Percentiles rank a stretch among this genome's conserved stretches.
Conservation (phyloP, 2,113 vertebrate species). For the Brachypodius melanocephalos region DNA sequence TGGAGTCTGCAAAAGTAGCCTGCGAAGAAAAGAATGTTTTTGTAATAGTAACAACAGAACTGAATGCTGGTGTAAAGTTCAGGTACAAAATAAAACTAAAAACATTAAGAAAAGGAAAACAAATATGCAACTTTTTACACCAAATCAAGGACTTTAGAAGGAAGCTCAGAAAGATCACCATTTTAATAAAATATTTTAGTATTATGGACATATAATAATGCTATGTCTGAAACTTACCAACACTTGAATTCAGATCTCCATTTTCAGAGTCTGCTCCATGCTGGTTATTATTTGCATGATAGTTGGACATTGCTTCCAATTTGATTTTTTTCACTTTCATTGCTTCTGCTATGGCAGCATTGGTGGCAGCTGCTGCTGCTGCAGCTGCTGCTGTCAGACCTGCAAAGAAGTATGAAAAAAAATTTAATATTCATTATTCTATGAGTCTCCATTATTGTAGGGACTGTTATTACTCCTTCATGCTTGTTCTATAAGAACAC, state of each 20-base stretch:
- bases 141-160: neutral
- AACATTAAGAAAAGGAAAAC: neutral
- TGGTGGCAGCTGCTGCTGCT: slow-evolving; percentile 93
- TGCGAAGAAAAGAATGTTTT: slow-evolving; percentile 16
- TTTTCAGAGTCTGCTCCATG: slow-evolving; percentile 93
- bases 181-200: neutral
- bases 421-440: slow-evolving; percentile 41
- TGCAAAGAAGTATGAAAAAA: slow-evolving; percentile 70
- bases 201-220: neutral
- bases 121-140: neutral
- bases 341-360: slow-evolving; percentile 97
- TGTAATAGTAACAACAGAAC: neutral
- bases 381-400: slow-evolving; percentile 94
- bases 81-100: neutral
- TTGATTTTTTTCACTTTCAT: slow-evolving; percentile 99
- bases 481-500: neutral
- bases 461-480: neutral
- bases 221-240: slow-evolving; percentile 81
- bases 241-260: slow-evolving; percentile 93
- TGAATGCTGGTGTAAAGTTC: neutral
- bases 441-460: neutral
- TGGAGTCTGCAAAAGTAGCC: neutral
- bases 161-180: neutral
- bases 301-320: slow-evolving; percentile 98
- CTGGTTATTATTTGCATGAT: slow-evolving; percentile 92